Evolutionary conservation across 1,140 invertebrate species (phyloP).

Genomic region (Trigoniulus corallinus): DNA sequence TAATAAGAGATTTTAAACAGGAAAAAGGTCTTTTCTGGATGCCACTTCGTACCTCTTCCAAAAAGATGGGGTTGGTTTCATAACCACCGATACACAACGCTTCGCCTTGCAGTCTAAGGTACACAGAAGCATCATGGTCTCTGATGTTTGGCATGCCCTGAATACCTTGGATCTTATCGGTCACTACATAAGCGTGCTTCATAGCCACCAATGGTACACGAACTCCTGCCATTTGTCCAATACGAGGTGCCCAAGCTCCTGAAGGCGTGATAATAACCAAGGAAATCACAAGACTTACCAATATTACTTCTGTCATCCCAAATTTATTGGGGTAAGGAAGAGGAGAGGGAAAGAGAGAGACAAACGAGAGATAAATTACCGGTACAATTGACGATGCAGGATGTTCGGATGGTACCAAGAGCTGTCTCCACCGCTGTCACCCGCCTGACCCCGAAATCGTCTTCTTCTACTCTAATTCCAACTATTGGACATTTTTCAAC

Average conservation of each 20-base stretch:
- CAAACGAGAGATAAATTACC: too few species aligned
- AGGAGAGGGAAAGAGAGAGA: neutral
- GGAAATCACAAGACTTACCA: neutral
- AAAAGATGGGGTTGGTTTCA: slow-evolving; percentile 60
- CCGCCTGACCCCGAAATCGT: slow-evolving; percentile 42
- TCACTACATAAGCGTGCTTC: slow-evolving; percentile 76
- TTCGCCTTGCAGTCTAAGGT: slow-evolving; percentile 66
- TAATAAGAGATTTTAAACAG: neutral
- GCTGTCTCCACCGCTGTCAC: slow-evolving; percentile 56
- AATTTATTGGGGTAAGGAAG: too few species aligned
- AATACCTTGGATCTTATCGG: slow-evolving; percentile 51
- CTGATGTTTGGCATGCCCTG: slow-evolving; percentile 57
- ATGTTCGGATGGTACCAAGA: slow-evolving; percentile 49
- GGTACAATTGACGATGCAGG: slow-evolving; percentile 52
- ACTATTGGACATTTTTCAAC: slow-evolving; percentile 57
- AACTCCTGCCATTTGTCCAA: slow-evolving; percentile 50
- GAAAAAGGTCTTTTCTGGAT: too few species aligned
- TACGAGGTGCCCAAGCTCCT: slow-evolving; percentile 60
- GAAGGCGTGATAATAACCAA: slow-evolving; percentile 8
- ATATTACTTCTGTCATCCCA: neutral
- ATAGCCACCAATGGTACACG: slow-evolving; percentile 57
- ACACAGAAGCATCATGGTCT: slow-evolving; percentile 68
- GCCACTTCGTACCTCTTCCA: slow-evolving; percentile 54
- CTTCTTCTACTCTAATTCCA: slow-evolving; percentile 41
- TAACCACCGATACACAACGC: slow-evolving; percentile 69